These are phyloP conservation scores for Physocephala rufipes DNA, from an alignment of 2,888 invertebrate genomes.

Conservation along the genomic window DNA sequence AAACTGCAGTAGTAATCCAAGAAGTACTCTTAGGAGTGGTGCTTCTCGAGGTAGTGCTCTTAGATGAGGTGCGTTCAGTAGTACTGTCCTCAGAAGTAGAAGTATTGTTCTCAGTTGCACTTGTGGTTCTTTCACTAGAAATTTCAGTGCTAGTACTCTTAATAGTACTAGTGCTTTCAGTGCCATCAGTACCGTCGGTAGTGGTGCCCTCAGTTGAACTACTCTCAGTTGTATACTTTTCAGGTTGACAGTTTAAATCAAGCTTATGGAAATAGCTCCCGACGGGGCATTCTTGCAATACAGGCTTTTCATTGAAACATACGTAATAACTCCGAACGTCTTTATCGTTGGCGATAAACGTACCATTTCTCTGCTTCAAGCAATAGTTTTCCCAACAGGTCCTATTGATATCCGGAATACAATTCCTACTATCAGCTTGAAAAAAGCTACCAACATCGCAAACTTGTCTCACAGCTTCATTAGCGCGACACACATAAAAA, in stretches of 20 bases:
- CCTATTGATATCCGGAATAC: conserved; percentile 44
- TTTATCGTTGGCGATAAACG: conserved; percentile 33
- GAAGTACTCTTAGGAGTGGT: too few relatives aligned
- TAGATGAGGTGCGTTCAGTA: neutral
- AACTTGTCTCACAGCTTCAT: conserved; percentile 40
- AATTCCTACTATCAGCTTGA: conserved; percentile 27
- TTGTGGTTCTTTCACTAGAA: too few relatives aligned
- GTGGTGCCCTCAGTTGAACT: neutral
- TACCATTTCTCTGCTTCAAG: conserved; percentile 39
- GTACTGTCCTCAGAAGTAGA: conserved; percentile 22
- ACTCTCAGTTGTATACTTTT: conserved; percentile 1
- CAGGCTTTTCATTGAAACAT: conserved; percentile 42
- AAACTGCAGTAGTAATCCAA: too few relatives aligned
- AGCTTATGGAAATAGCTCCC: conserved; percentile 46
- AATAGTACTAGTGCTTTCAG: too few relatives aligned
- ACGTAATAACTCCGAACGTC: conserved; percentile 48
- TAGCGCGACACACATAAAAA: conserved; percentile 49
- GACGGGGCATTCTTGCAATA: conserved; percentile 34
- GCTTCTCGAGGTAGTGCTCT: neutral
- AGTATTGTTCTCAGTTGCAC: neutral
- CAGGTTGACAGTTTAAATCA: conserved; percentile 39
- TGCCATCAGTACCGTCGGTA: too few relatives aligned
- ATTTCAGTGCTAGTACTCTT: too few relatives aligned
- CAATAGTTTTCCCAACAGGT: conserved; percentile 49
- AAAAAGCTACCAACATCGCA: conserved; percentile 52